Conservation (phyloP, 2,888 invertebrate genomes). For the Patella pellucida region DNA sequence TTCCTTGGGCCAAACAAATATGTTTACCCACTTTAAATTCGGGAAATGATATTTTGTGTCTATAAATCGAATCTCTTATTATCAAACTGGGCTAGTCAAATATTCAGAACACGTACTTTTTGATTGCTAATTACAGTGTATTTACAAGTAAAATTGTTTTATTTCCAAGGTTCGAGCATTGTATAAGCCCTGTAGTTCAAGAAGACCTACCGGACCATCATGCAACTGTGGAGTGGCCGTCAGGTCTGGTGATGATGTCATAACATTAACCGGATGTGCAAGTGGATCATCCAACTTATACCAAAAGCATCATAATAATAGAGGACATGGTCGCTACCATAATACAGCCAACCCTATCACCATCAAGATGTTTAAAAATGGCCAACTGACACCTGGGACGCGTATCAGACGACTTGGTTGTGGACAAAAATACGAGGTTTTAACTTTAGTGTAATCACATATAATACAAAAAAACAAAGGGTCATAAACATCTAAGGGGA, state of each 20-base stretch:
- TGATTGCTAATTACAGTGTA: too few species aligned
- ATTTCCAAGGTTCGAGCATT: background rate
- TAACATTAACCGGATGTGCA: constrained; percentile 49
- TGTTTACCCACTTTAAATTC: too few species aligned
- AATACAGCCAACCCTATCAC: constrained; percentile 32
- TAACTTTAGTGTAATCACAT: background rate
- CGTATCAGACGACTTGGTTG: constrained; percentile 47
- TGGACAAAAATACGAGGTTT: constrained; percentile 57
- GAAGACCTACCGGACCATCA: constrained; percentile 33
- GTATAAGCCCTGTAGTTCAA: background rate
- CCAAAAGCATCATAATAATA: constrained; percentile 6
- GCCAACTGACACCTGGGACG: constrained; percentile 51
- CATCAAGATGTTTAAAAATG: constrained; percentile 54
- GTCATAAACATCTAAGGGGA: background rate
- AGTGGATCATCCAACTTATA: constrained; percentile 14
- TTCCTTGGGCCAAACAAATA: too few species aligned
- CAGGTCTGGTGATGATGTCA: constrained; percentile 58
- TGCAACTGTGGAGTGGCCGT: constrained; percentile 55
- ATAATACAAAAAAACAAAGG: too few species aligned
- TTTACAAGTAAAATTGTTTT: too few species aligned
- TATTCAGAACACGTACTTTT: too few species aligned
- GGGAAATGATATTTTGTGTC: too few species aligned
- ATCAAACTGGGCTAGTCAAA: too few species aligned
- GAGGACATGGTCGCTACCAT: constrained; percentile 30
- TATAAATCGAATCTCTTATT: too few species aligned